Evolutionary conservation across 2,888 invertebrate genomes (phyloP).

Genomic region (Apamea crenata): DNA sequence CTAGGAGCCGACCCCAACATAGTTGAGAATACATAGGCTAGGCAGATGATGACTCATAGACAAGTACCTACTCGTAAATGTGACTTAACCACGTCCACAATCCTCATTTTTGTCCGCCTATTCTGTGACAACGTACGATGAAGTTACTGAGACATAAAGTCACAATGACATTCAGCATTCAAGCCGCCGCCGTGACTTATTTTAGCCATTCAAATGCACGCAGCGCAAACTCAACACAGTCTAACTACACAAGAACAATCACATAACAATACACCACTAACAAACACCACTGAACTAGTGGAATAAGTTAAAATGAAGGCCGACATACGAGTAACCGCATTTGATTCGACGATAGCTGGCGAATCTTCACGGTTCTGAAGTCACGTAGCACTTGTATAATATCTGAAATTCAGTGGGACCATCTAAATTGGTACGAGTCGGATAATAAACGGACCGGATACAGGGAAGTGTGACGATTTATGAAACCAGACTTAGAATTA

Average conservation of each 20-base stretch:
- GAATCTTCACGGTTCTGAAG: constrained; percentile 74
- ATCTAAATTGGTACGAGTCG: constrained; percentile 79
- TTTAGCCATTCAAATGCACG: not conserved
- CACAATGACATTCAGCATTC: not conserved
- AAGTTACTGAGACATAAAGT: not conserved
- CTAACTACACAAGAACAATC: constrained; percentile 3
- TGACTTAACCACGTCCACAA: not conserved
- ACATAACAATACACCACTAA: constrained; percentile 40
- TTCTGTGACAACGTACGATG: not conserved
- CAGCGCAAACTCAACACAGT: not conserved
- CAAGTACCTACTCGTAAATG: not conserved
- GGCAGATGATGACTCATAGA: not conserved
- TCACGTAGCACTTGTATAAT: constrained; percentile 82
- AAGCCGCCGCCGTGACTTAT: not conserved
- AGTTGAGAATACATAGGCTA: too few species aligned
- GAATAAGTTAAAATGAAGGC: constrained; percentile 69
- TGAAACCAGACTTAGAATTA: constrained; percentile 74
- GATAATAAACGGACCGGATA: constrained; percentile 81
- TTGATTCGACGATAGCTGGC: constrained; percentile 69
- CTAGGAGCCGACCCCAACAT: not conserved
- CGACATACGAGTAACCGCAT: constrained; percentile 72
- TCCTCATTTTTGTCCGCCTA: not conserved
- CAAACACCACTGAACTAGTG: constrained; percentile 36
- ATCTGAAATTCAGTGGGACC: constrained; percentile 79
- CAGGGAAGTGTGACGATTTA: constrained; percentile 76